Evolutionary conservation across 2,888 invertebrate genomes (phyloP).

Genomic region (Camptogramma bilineatum): DNA sequence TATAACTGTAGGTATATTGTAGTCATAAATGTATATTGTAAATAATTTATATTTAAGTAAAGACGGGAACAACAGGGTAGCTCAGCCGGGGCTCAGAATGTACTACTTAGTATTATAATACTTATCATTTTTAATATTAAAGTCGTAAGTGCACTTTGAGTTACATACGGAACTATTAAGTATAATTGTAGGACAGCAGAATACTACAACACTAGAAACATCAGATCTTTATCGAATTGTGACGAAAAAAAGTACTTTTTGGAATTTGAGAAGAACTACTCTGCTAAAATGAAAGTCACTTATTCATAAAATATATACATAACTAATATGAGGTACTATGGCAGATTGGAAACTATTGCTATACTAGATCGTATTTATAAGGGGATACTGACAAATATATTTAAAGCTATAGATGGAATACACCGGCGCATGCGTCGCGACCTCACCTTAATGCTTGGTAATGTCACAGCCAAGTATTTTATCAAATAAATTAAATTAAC

Average conservation of each 20-base stretch:
- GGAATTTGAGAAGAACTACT: constrained; percentile 29
- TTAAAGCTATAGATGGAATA: constrained; percentile 81
- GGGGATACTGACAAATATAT: constrained; percentile 81
- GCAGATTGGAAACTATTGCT: constrained; percentile 80
- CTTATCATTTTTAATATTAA: constrained; percentile 73
- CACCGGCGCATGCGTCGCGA: constrained; percentile 62
- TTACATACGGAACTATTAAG: constrained; percentile 78
- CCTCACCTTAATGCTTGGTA: constrained; percentile 43
- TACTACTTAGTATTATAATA: constrained; percentile 73
- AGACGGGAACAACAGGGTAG: constrained; percentile 71
- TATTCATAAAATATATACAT: constrained; percentile 59
- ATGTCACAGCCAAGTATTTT: constrained; percentile 46
- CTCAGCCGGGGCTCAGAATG: constrained; percentile 68
- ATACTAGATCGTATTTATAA: constrained; percentile 64
- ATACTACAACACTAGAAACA: constrained; percentile 40
- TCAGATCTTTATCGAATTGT: constrained; percentile 43
- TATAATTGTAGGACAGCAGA: constrained; percentile 64
- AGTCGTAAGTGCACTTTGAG: constrained; percentile 83
- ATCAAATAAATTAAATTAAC: constrained; percentile 44
- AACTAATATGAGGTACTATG: constrained; percentile 82
- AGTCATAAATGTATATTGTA: constrained; percentile 81
- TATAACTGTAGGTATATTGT: constrained; percentile 77
- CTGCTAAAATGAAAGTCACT: constrained; percentile 54
- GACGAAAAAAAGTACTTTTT: constrained; percentile 17
- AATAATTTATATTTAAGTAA: constrained; percentile 80